Percentiles rank a stretch among this genome's conserved stretches.
Evolutionary conservation across 2,888 invertebrate genomes (phyloP).

Genomic region (Drosophila putrida): DNA sequence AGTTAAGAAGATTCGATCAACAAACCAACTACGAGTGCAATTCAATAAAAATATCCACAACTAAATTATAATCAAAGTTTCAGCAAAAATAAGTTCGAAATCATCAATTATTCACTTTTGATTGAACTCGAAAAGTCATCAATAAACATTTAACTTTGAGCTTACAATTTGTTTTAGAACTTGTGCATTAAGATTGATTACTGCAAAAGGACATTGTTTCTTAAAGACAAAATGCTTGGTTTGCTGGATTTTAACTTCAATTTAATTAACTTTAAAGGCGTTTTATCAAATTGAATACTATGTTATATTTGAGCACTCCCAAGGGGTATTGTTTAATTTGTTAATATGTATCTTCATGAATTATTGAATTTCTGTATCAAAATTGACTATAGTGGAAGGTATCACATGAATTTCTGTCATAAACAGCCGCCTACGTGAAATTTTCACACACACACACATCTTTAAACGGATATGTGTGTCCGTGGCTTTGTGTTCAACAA

Average conservation of each 20-base stretch:
- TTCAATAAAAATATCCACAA: background rate
- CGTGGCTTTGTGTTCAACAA: conserved; percentile 61
- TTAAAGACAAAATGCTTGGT: conserved; percentile 1
- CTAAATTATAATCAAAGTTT: conserved; percentile 8
- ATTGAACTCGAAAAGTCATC: conserved; percentile 42
- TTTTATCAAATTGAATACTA: background rate
- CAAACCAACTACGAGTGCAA: conserved; percentile 36
- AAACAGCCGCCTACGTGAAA: conserved; percentile 1
- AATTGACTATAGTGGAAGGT: conserved; percentile 27
- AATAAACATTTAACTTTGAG: conserved; percentile 47
- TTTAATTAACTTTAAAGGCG: conserved; percentile 25
- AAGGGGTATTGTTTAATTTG: conserved; percentile 1
- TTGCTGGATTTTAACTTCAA: too few relatives aligned
- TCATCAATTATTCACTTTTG: conserved; percentile 44
- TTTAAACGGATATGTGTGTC: conserved; percentile 25
- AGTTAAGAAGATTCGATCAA: conserved; percentile 91
- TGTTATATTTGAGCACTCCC: background rate
- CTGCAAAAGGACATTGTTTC: conserved; percentile 1
- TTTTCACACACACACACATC: conserved; percentile 2
- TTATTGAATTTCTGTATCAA: conserved; percentile 16
- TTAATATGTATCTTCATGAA: background rate
- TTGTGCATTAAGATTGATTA: conserved; percentile 52
- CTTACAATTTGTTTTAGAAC: conserved; percentile 39
- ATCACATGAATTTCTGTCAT: conserved; percentile 12
- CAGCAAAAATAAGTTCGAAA: background rate